A percentile compares a stretch with the other conserved stretches of the same genome.
These are phyloP conservation scores for Trichomalopsis sarcophagae DNA, from an alignment of 1,140 invertebrate genomes.

Conservation along the genomic window DNA sequence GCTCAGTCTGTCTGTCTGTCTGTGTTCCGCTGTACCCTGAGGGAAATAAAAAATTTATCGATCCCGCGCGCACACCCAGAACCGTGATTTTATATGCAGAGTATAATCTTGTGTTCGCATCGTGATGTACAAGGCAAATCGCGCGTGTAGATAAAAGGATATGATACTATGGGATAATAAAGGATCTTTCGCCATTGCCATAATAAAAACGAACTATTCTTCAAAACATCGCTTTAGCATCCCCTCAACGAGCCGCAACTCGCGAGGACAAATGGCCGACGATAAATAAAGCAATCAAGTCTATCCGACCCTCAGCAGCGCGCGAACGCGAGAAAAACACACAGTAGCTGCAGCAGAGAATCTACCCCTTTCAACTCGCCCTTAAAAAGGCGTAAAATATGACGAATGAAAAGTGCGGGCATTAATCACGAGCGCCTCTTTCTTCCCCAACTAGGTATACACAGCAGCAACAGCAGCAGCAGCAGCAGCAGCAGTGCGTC, in stretches of 20 bases:
- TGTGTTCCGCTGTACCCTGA: not conserved
- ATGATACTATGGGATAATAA: too few species aligned
- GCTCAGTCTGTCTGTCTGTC: not conserved
- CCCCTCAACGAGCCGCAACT: not conserved
- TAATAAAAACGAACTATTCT: too few species aligned
- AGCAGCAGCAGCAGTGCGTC: conserved; percentile 38
- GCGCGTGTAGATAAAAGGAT: too few species aligned
- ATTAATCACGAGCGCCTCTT: conserved; percentile 43
- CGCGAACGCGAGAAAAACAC: not conserved
- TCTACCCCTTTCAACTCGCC: not conserved
- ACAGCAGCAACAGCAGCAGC: not conserved
- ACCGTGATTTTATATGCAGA: too few species aligned
- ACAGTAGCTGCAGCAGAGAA: not conserved
- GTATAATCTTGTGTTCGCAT: too few species aligned
- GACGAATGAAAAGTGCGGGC: conserved; percentile 49
- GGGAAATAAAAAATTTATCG: conserved; percentile 22
- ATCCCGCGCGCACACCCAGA: not conserved
- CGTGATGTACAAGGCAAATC: too few species aligned
- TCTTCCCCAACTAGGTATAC: not conserved
- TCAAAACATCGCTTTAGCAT: not conserved
- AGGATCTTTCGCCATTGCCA: too few species aligned
- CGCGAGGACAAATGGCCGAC: not conserved
- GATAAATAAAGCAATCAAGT: conserved; percentile 49
- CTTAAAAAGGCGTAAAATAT: conserved; percentile 48
- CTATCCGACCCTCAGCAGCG: not conserved